Evolutionary conservation across 2,113 vertebrate species (phyloP), one percentile per base, ranked within the genome.

Genomic region (Microcebus griseorufus): DNA sequence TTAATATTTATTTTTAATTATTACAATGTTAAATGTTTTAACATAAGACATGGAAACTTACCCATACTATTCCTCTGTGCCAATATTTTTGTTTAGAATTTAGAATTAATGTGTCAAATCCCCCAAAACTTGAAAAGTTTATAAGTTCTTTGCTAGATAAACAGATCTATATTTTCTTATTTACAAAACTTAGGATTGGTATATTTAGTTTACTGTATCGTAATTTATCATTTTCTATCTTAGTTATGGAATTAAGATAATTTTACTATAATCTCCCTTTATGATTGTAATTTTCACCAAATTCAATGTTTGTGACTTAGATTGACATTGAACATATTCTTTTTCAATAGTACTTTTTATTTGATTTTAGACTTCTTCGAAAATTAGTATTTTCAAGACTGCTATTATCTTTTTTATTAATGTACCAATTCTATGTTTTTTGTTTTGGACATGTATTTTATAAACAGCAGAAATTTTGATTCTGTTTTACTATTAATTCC

Each of bases 41-140:
- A 78, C 37, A 48, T 37, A 11, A 65, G 9, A 69, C 17, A 51
- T 27, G 25, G 67, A 87, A 87, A 76, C 17, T 75, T 65, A 83
- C 14, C 45, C 22, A 48, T 45, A 42, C 20, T 70, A 18, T 87
- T 90, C 20, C n/a, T 70, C 45, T 88, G 6, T 48, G 42, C 45
- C 62, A 83, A 18, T 64, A 95, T 82, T 97, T 89, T 78, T 95
- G 20, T 69, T 81, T 86, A 93, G 5, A 91, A 37, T 78, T 95
- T 83, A 62, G 25, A 91, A 93, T 83, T 65, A 91, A 87, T 18
- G 10, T 81, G 58, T 89, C 39, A 78, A 64, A n/a, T 88, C 5
- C 13, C 72, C 6, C 4, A 23, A 83, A 39, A 29, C 64, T 83
- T 84, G 37, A 69, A n/a, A 91, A 88, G 20, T 27, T 55, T 84